A percentile compares a stretch with the other conserved stretches of the same genome.
Evolutionary conservation across 2,797 vertebrate species (phyloP).

Genomic region (Fistularia commersonii): DNA sequence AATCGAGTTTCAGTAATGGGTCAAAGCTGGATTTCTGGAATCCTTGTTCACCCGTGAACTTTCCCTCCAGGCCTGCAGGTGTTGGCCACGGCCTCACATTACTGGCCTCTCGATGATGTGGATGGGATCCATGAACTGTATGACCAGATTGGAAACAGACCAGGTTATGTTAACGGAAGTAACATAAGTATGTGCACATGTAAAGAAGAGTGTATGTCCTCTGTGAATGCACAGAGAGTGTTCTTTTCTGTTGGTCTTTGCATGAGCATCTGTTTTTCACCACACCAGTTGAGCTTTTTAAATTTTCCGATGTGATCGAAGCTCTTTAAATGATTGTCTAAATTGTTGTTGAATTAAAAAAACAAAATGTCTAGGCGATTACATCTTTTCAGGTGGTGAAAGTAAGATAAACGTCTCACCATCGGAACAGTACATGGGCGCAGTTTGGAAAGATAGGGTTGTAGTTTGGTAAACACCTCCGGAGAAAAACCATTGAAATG

Average conservation of each 20-base stretch:
- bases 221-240: conserved; percentile 11
- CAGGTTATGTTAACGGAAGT: conserved; percentile 71
- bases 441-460: no score
- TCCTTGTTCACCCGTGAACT: conserved; percentile 47
- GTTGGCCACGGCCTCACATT: conserved; percentile 89
- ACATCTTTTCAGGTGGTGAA: no score
- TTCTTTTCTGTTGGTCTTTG: conserved; percentile 35
- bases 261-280: conserved; percentile 51
- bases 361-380: neutral
- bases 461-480: no score
- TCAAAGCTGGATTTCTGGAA: conserved; percentile 36
- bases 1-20: conserved; percentile 19
- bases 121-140: conserved; percentile 87
- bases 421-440: no score
- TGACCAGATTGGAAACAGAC: conserved; percentile 84
- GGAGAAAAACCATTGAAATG: no score
- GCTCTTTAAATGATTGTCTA: conserved; percentile 16
- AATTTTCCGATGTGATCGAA: conserved; percentile 40
- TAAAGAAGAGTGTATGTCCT: conserved; percentile 8
- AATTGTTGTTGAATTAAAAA: neutral
- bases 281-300: conserved; percentile 25
- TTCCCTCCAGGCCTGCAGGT: conserved; percentile 84
- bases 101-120: conserved; percentile 91
- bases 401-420: no score
- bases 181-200: conserved; percentile 71